These are phyloP conservation scores for Podarcis lilfordi DNA, from an alignment of 2,797 vertebrate species.

Conservation along the genomic window DNA sequence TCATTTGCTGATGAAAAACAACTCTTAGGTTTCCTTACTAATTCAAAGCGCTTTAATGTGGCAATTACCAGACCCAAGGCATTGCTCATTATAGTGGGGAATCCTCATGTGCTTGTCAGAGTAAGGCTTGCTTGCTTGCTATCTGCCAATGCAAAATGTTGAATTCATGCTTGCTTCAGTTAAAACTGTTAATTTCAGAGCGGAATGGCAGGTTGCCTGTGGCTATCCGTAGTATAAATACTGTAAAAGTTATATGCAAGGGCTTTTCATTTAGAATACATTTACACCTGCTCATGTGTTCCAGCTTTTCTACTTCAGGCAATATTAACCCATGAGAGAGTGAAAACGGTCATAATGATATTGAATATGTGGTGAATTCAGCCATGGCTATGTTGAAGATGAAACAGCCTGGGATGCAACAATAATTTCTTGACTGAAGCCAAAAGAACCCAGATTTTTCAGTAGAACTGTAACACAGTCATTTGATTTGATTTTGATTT, in stretches of 20 bases:
- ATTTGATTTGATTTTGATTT: no score
- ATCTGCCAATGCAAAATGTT: neutral
- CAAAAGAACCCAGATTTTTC: neutral
- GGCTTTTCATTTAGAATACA: neutral
- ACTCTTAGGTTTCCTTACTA: constrained; percentile 88
- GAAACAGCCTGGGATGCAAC: neutral
- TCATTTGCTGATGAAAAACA: constrained; percentile 76
- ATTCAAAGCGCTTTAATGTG: constrained; percentile 96
- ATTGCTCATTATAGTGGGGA: constrained; percentile 90
- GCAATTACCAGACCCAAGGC: constrained; percentile 94
- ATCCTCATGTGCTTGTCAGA: constrained; percentile 90
- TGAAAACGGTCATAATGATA: neutral
- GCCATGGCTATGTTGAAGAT: neutral
- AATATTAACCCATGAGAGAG: neutral
- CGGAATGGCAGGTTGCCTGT: neutral
- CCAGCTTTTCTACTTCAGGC: neutral
- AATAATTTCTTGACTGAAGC: neutral
- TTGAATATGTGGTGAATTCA: neutral
- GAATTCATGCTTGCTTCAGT: neutral
- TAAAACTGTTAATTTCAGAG: neutral
- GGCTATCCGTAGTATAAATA: neutral
- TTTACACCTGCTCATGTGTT: neutral
- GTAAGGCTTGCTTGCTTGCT: constrained; percentile 70
- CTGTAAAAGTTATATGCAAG: neutral
- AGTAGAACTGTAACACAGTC: neutral